Base-by-base conservation (phyloP, 2,797 vertebrate species). In the Anguilla anguilla region DNA sequence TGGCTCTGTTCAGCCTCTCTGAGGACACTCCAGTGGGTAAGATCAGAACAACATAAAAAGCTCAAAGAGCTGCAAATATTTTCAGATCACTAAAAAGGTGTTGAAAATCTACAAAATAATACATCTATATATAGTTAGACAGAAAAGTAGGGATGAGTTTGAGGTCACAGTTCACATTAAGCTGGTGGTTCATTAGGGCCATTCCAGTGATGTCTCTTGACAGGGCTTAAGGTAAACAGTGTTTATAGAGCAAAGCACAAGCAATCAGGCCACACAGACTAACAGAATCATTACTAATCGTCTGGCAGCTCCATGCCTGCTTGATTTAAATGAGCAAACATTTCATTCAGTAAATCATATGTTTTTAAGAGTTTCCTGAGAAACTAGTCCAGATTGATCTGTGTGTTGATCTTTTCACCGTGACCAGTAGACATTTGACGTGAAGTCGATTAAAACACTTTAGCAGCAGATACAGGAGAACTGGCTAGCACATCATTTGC, bases 1-100 rank as follows among this genome's bases (percentile, higher is more conserved):
- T 99, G 99, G 98, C 97, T 51, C 95, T 99, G 84, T 96, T 99
- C 94, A 99, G 97, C 92, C 95, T 99, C 86, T 96, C 98, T 0
- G 98, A 99, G 91, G 98, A 99, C 91, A 99, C 97, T 0, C 94
- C 95, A 55, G 92, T 99, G 9, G 98, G 99, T 99, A 90, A 96
- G 98, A 94, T 17, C 51, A 49, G 39, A 79, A 43, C 10, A 74
- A 3, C 35, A 2, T 5, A 64, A 22, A 64, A 64, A 5, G 3
- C 6, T 79, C 15, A 79, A 79, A 15, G 4, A 15, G 35, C 39
- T 22, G 4, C 35, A 46, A 22, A 43, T 43, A 1, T 17, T 82
- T 25, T 82, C 9, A 31, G 31, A 74, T 15, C 51, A 53, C 6
- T 11, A 53, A 53, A 53, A 53, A 53, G 51, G 51, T 53, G 51